phyloP scores from a whole-genome alignment of 2,797 vertebrate genomes.

The Zenarchopterus dispar region DNA sequence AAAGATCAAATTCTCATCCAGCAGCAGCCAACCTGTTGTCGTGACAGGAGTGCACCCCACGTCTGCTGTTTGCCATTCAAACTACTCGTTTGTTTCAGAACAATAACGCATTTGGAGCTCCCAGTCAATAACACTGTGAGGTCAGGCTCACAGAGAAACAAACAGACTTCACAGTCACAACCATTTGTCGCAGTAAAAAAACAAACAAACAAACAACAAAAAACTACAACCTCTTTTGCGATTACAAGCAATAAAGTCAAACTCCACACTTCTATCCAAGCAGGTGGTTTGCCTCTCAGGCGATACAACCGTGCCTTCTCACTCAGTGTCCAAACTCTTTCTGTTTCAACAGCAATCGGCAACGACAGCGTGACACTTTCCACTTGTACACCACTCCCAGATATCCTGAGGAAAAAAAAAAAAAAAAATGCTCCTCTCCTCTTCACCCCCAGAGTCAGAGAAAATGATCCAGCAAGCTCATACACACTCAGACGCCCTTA shows the following conservation, averaged over 20 bases:
- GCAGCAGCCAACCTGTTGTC: constrained; percentile 47
- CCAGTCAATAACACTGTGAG: constrained; percentile 58
- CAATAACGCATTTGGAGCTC: constrained; percentile 68
- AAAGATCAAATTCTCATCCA: constrained; percentile 58
- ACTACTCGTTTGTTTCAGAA: constrained; percentile 67
- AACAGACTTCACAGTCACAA: constrained; percentile 43
- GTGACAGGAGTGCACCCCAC: constrained; percentile 43
- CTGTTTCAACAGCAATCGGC: constrained; percentile 31
- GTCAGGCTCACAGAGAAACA: constrained; percentile 54
- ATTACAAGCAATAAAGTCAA: constrained; percentile 23
- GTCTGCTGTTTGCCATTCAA: constrained; percentile 49
- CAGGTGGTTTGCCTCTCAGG: constrained; percentile 35
- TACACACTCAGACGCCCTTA: constrained; percentile 43
- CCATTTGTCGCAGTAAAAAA: constrained; percentile 18
- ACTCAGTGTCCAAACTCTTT: constrained; percentile 41
- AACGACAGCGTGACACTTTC: constrained; percentile 35
- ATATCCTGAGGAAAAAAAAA: constrained; percentile 47
- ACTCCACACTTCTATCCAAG: constrained; percentile 25
- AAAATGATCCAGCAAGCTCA: constrained; percentile 51
- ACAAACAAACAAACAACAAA: constrained; percentile 9
- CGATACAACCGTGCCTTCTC: constrained; percentile 19
- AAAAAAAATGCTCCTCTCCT: constrained; percentile 29
- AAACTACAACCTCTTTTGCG: constrained; percentile 27
- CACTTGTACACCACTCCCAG: constrained; percentile 42
- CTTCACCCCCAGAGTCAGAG: constrained; percentile 55